Evolutionary conservation across 2,888 invertebrate species (phyloP).

Genomic region (Candidula unifasciata): DNA sequence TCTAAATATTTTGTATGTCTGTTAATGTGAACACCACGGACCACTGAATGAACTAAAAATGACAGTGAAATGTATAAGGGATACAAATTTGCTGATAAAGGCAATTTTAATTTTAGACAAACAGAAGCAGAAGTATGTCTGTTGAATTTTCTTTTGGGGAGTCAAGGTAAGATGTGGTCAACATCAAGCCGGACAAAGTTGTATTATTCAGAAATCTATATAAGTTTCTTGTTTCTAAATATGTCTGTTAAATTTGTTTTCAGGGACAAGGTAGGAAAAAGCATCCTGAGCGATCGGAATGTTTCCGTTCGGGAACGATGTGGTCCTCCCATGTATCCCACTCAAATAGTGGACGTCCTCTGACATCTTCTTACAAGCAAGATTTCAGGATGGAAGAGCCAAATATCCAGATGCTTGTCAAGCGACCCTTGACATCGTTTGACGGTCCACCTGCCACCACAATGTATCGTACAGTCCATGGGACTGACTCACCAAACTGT

Average conservation of each 20-base stretch:
- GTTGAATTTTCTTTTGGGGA: no score
- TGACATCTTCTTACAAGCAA: constrained; percentile 68
- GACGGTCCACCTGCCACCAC: constrained; percentile 64
- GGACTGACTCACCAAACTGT: constrained; percentile 68
- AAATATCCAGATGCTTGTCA: constrained; percentile 62
- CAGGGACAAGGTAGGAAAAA: constrained; percentile 73
- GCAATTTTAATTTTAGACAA: no score
- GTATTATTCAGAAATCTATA: no score
- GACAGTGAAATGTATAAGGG: no score
- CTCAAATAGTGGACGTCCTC: constrained; percentile 61
- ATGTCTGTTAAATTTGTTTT: not conserved
- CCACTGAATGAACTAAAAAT: no score
- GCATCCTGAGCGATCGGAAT: constrained; percentile 64
- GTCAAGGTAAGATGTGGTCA: no score
- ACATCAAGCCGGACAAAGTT: no score
- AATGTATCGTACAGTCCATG: constrained; percentile 73
- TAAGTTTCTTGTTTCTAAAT: not conserved
- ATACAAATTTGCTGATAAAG: no score
- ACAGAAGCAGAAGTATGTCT: no score
- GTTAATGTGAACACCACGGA: no score
- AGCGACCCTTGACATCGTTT: constrained; percentile 71
- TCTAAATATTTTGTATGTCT: no score
- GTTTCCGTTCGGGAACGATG: constrained; percentile 67
- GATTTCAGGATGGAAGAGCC: constrained; percentile 60
- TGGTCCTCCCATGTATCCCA: constrained; percentile 71